phyloP scores from a whole-genome alignment of 2,113 vertebrate genomes.

The Psettodes erumei region DNA sequence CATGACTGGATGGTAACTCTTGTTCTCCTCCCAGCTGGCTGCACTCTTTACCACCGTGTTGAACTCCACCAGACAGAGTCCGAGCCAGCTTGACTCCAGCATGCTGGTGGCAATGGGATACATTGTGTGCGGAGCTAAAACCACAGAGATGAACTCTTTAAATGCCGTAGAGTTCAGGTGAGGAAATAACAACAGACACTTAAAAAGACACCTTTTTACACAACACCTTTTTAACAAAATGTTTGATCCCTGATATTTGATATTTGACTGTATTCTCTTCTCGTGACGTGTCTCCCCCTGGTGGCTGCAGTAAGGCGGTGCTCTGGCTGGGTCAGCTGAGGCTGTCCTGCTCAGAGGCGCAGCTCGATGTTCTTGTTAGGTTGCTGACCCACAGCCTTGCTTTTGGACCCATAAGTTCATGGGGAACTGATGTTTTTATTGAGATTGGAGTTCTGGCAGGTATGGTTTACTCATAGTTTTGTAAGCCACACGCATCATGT shows the following conservation, averaged over 20 bases:
- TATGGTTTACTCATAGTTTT: conserved; percentile 38
- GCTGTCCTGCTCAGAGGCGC: conserved; percentile 82
- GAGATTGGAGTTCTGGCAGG: conserved; percentile 85
- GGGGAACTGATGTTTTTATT: conserved; percentile 83
- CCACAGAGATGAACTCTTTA: conserved; percentile 72
- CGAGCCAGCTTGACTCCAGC: conserved; percentile 81
- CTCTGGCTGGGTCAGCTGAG: conserved; percentile 79
- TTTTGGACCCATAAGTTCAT: conserved; percentile 82
- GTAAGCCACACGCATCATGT: background rate
- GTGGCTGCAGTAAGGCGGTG: conserved; percentile 80
- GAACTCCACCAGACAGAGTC: conserved; percentile 72
- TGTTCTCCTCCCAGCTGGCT: conserved; percentile 67
- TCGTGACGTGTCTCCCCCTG: conserved; percentile 48
- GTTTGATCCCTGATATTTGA: background rate
- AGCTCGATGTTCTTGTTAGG: conserved; percentile 71
- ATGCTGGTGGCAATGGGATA: conserved; percentile 82
- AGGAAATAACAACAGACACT: conserved; percentile 2
- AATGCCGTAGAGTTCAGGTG: conserved; percentile 85
- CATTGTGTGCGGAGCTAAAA: conserved; percentile 82
- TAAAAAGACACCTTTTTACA: background rate
- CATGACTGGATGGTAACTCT: background rate
- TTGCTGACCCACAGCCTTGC: conserved; percentile 75
- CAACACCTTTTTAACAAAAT: background rate
- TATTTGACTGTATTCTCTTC: background rate
- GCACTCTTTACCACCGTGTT: conserved; percentile 72